Evolutionary conservation across 2,888 invertebrate species (phyloP).

Genomic region (Epistrophe grossulariae): DNA sequence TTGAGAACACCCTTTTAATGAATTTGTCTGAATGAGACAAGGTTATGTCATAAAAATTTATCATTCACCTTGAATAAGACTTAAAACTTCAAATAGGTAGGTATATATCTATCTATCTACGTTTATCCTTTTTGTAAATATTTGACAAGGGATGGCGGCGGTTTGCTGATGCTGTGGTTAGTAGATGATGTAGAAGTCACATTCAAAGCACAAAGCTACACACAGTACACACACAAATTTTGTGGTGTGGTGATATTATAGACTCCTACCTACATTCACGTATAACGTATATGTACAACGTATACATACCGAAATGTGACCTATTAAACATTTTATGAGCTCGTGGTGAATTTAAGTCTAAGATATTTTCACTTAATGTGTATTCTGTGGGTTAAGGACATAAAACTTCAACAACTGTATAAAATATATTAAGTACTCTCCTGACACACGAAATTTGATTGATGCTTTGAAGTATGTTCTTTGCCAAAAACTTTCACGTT

Average conservation of each 20-base stretch:
- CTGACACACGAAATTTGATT: slow-evolving; percentile 20
- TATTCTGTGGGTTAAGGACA: slow-evolving; percentile 19
- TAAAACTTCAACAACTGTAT: background rate
- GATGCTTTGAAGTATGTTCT: slow-evolving; percentile 23
- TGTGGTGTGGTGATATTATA: slow-evolving; percentile 15
- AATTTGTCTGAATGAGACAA: too few relatives aligned
- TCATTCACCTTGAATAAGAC: slow-evolving; percentile 16
- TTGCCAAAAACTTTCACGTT: slow-evolving; percentile 15
- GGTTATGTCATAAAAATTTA: slow-evolving; percentile 3
- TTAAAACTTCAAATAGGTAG: background rate
- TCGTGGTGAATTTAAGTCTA: slow-evolving; percentile 7
- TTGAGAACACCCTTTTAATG: background rate
- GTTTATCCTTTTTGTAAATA: slow-evolving; percentile 13
- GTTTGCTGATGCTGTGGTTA: slow-evolving; percentile 1
- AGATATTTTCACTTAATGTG: slow-evolving; percentile 12
- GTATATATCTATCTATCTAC: too few relatives aligned
- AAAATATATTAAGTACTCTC: slow-evolving; percentile 10
- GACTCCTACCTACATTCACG: background rate
- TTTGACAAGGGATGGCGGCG: slow-evolving; percentile 14
- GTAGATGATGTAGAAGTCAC: background rate
- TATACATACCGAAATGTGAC: slow-evolving; percentile 12
- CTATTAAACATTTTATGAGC: slow-evolving; percentile 19
- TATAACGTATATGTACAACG: background rate
- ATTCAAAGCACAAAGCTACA: background rate
- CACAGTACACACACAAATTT: background rate